Base-by-base conservation (phyloP, 2,113 vertebrate genomes). In the Dryoscopus gambensis region DNA sequence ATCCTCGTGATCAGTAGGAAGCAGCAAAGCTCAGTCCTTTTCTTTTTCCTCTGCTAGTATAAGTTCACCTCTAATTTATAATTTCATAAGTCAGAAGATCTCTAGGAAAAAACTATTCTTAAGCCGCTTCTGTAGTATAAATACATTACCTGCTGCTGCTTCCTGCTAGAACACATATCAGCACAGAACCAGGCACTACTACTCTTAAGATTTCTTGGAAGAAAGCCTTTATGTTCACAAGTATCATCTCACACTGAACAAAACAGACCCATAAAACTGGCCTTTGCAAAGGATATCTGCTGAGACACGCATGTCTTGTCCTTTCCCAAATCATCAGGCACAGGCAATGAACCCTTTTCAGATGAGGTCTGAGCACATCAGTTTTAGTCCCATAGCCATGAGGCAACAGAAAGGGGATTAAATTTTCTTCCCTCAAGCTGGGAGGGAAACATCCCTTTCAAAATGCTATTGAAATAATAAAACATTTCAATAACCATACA, bases 401-500 rank as follows among this genome's bases (percentile, higher is more conserved):
- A 78, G 68, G 84, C 65, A 82, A 75, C 49, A 74, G 65, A 83
- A 90, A 79, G 40, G 24, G 35, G 86, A 94, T 88, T 93, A 69
- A 60, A 85, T 92, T 96, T 92, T 97, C 83, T 69, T 90, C 80
- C 68, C 37, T 88, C 67, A 2, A 91, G 79, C 73, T 87, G 84
- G 84, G 87, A 94, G 89, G 93, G 91, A 93, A 95, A 87, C 77
- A 96, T 92, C 87, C 84, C 86, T 93, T 97, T 87, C 90, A 82
- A 81, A 95, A 87, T 33, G 69, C 93, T 95, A 96, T 87, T 97
- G 84, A 94, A 97, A 96, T 93, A 97, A 95, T 95, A 96, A 88
- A 96, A 81, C 94, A 96, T 94, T 95, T 97, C 97, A 97, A 91
- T 96, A 97, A 96, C 13, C 70, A 59, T 70, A 52, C 95, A 97